phyloP scores from a whole-genome alignment of 1,140 invertebrate genomes.

The Listronotus oregonensis region DNA sequence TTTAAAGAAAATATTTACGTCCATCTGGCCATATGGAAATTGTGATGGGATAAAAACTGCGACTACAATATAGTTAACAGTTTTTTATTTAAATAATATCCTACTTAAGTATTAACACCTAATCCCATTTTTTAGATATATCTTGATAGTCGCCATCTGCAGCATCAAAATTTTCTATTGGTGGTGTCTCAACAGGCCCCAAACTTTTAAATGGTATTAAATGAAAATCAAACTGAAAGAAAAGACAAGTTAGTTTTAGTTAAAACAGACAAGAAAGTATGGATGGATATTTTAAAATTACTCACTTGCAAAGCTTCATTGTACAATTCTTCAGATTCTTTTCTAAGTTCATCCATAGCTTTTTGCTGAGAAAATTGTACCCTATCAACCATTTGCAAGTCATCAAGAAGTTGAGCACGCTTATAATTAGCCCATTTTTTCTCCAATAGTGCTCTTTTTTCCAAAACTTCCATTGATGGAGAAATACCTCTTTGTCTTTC shows the following conservation, averaged over 20 bases:
- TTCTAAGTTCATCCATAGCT: slow-evolving; percentile 76
- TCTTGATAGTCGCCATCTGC: slow-evolving; percentile 88
- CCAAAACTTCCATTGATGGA: slow-evolving; percentile 59
- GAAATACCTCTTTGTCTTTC: slow-evolving; percentile 58
- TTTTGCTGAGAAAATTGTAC: slow-evolving; percentile 71
- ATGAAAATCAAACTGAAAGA: slow-evolving; percentile 68
- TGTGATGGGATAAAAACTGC: too few relatives aligned
- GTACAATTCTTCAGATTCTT: slow-evolving; percentile 82
- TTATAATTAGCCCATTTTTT: slow-evolving; percentile 79
- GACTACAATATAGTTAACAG: too few relatives aligned
- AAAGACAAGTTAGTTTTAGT: slow-evolving; percentile 36
- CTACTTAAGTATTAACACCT: not conserved
- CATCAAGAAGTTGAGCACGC: slow-evolving; percentile 63
- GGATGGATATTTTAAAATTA: not conserved
- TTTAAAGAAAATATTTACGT: too few relatives aligned
- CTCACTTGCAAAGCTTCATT: slow-evolving; percentile 77
- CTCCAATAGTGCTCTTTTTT: slow-evolving; percentile 62
- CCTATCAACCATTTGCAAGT: slow-evolving; percentile 71
- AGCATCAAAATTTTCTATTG: slow-evolving; percentile 74
- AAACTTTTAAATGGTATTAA: slow-evolving; percentile 68
- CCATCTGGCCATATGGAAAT: too few relatives aligned
- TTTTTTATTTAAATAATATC: too few relatives aligned
- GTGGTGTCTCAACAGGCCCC: slow-evolving; percentile 78
- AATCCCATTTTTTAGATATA: slow-evolving; percentile 78
- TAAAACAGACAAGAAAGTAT: slow-evolving; percentile 18